Conservation (phyloP, 2,113 vertebrate species). For the Prunella fulvescens region DNA sequence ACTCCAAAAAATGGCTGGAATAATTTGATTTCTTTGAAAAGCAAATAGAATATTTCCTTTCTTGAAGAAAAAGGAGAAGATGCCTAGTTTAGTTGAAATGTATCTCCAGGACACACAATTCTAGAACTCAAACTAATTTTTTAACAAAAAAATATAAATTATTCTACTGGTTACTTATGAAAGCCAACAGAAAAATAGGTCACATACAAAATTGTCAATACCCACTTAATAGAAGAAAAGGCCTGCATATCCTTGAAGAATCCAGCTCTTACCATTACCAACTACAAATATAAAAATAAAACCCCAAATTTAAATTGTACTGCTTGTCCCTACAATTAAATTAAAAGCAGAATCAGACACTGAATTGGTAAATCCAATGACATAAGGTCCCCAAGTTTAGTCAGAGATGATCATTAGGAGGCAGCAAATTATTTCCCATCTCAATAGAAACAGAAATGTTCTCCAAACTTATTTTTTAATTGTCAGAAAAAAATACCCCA, state of each 20-base stretch:
- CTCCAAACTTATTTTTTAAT: not conserved
- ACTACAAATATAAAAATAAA: not conserved
- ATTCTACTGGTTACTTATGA: not conserved
- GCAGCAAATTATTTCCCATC: slow-evolving; percentile 2
- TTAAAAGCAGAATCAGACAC: not conserved
- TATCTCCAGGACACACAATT: not conserved
- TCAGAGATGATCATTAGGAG: not conserved
- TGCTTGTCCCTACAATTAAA: not conserved
- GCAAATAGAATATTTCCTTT: not conserved
- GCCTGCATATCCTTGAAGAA: not conserved
- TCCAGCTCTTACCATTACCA: not conserved
- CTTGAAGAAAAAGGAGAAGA: not conserved
- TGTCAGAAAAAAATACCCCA: not conserved
- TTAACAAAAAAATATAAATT: not conserved
- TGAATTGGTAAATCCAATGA: not conserved
- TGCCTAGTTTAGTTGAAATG: not conserved
- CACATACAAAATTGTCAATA: not conserved
- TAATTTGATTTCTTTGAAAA: not conserved
- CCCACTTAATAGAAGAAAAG: not conserved
- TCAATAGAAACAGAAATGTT: not conserved
- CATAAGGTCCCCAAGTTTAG: not conserved
- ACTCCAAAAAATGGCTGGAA: not conserved
- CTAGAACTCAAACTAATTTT: not conserved
- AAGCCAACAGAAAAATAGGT: not conserved
- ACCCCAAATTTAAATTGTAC: not conserved